Evolutionary conservation across 1,140 invertebrate genomes (phyloP).

Genomic region (Drosophila athabasca): DNA sequence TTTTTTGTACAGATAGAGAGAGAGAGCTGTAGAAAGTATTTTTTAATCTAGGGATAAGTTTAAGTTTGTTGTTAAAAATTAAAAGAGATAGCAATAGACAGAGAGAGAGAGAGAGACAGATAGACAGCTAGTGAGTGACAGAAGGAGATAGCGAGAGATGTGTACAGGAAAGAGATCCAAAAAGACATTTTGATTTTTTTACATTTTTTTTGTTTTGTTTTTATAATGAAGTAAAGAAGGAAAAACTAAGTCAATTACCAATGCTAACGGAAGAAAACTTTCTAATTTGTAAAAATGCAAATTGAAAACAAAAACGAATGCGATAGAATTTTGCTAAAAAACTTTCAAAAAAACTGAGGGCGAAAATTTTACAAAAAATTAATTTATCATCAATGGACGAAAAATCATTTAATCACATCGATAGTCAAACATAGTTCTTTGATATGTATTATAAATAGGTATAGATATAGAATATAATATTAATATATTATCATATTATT

Average conservation of each 20-base stretch:
- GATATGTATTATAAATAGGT: conserved; percentile 65
- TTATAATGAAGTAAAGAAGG: conserved; percentile 28
- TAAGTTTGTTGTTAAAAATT: conserved; percentile 10
- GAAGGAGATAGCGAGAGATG: conserved; percentile 16
- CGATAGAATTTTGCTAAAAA: conserved; percentile 23
- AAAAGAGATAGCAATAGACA: conserved; percentile 20
- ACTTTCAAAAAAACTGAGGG: conserved; percentile 23
- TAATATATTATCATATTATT: conserved; percentile 51
- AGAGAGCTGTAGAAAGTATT: conserved; percentile 6
- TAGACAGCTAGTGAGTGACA: conserved; percentile 19
- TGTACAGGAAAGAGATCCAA: conserved; percentile 76
- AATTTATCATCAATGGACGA: conserved; percentile 35
- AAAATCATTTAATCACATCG: conserved; percentile 59
- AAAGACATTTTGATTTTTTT: conserved; percentile 76
- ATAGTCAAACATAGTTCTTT: conserved; percentile 63
- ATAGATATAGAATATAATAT: conserved; percentile 62
- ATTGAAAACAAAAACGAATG: conserved; percentile 47
- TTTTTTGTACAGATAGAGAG: conserved; percentile 38
- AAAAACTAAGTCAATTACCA: conserved; percentile 48
- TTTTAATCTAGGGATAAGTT: conserved; percentile 17
- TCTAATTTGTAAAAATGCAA: conserved; percentile 38
- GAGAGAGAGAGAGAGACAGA: conserved; percentile 23
- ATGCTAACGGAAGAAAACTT: conserved; percentile 49
- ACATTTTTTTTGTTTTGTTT: conserved; percentile 56
- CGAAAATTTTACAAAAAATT: conserved; percentile 15